These are phyloP conservation scores for Stomatorhinus walkeri DNA, from an alignment of 2,797 vertebrate species.

Conservation along the genomic window DNA sequence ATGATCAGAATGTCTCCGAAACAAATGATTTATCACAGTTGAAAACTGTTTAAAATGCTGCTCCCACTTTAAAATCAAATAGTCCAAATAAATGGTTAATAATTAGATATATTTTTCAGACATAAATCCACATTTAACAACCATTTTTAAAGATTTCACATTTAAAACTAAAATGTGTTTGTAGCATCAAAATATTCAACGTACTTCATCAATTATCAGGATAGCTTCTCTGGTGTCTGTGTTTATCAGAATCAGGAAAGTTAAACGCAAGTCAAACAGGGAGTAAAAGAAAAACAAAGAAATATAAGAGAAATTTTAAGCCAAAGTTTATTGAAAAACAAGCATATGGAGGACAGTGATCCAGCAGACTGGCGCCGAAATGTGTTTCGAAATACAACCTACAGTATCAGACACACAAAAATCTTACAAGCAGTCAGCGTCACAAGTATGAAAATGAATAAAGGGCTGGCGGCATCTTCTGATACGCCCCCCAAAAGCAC, in stretches of 20 bases:
- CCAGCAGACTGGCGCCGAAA: conserved; percentile 57
- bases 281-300: conserved; percentile 3
- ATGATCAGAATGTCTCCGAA: background rate
- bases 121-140: background rate
- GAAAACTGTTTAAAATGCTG: background rate
- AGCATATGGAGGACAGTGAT: conserved; percentile 62
- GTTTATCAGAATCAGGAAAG: background rate
- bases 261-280: background rate
- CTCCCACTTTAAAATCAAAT: background rate
- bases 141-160: background rate
- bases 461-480: background rate
- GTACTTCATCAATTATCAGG: background rate
- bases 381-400: background rate
- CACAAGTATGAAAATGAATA: background rate
- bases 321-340: conserved; percentile 72
- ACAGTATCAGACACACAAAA: background rate
- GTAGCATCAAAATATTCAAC: background rate
- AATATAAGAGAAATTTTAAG: conserved; percentile 13
- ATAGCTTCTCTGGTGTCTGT: background rate
- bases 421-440: background rate
- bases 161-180: background rate
- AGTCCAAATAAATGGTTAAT: background rate
- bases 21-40: background rate
- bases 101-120: background rate
- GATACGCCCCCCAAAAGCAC: background rate